phyloP scores from a whole-genome alignment of 2,888 invertebrate species.

The Nymphalis c-album region DNA sequence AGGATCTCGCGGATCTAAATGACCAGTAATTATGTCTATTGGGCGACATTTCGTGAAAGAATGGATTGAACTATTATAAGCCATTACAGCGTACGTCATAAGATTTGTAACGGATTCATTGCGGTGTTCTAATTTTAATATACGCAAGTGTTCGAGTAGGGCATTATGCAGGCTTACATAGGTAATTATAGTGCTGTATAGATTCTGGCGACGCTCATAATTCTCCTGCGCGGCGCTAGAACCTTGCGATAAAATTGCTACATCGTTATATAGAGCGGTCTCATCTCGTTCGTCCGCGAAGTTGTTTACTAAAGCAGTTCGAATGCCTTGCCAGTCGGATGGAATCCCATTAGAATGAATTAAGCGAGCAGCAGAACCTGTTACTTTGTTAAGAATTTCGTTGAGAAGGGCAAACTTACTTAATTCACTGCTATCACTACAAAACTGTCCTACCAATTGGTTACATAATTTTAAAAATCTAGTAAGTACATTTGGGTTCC shows the following conservation, averaged over 20 bases:
- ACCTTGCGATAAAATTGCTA: too few relatives aligned
- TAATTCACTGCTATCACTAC: too few relatives aligned
- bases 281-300: slow-evolving; percentile 40
- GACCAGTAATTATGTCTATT: background rate
- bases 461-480: slow-evolving; percentile 42
- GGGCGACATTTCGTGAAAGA: background rate
- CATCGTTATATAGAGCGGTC: slow-evolving; percentile 36
- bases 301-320: slow-evolving; percentile 39
- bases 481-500: slow-evolving; percentile 37
- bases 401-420: slow-evolving; percentile 7
- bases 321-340: slow-evolving; percentile 39
- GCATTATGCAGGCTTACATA: too few relatives aligned
- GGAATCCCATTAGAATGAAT: slow-evolving; percentile 44
- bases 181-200: too few relatives aligned
- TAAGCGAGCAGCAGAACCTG: slow-evolving; percentile 38
- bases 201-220: too few relatives aligned
- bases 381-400: slow-evolving; percentile 34
- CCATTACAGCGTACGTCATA: background rate
- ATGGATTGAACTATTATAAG: background rate
- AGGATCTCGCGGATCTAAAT: background rate
- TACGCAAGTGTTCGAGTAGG: background rate
- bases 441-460: slow-evolving; percentile 13
- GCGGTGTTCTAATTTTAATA: background rate
- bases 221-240: too few relatives aligned
- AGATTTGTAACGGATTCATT: background rate